These are phyloP conservation scores for Ophiodon elongatus DNA, from an alignment of 2,113 vertebrate genomes.

Conservation along the genomic window DNA sequence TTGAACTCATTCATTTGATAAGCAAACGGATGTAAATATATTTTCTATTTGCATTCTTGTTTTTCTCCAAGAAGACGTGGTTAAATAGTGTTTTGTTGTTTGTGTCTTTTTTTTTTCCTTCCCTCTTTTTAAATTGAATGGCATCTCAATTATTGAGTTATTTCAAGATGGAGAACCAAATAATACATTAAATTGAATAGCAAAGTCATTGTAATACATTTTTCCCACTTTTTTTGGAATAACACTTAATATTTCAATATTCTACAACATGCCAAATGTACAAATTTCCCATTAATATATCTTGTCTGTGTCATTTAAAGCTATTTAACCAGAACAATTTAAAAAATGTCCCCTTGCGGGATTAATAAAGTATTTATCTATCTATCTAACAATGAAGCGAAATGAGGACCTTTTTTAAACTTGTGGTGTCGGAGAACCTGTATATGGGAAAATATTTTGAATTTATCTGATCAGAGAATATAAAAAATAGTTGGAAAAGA, in stretches of 20 bases:
- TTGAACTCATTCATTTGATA: no score
- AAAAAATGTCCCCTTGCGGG: no score
- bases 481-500: no score
- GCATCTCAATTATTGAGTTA: not conserved
- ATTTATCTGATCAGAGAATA: no score
- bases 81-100: slow-evolving; percentile 40
- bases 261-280: not conserved
- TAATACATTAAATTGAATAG: not conserved
- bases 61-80: slow-evolving; percentile 58
- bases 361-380: no score
- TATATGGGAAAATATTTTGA: no score
- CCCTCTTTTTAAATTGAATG: not conserved
- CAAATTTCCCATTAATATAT: not conserved
- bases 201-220: not conserved
- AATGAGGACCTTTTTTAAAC: not conserved
- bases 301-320: slow-evolving; percentile 66
- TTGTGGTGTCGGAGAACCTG: not conserved
- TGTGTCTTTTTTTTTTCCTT: not conserved
- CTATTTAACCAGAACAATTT: slow-evolving; percentile 70
- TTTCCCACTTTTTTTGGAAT: not conserved
- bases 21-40: slow-evolving; percentile 77
- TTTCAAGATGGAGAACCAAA: not conserved
- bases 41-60: slow-evolving; percentile 48
- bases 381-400: slow-evolving; percentile 14
- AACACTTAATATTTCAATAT: not conserved